Evolutionary conservation across 2,113 vertebrate species (phyloP).

Genomic region (Silurus glanis): DNA sequence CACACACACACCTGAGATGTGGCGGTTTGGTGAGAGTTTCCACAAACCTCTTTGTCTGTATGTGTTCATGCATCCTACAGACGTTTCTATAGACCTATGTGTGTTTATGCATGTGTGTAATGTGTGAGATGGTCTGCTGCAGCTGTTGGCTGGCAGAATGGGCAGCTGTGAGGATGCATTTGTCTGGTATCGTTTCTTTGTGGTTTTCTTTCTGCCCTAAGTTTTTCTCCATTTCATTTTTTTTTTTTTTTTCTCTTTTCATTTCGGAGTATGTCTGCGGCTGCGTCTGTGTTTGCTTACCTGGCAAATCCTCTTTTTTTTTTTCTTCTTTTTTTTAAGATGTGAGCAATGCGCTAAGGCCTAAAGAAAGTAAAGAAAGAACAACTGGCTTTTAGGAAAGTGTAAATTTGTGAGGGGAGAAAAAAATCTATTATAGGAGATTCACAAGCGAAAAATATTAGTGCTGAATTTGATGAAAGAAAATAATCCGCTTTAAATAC

Average conservation of each 20-base stretch:
- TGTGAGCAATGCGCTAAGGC: not conserved
- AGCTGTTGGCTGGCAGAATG: slow-evolving; percentile 56
- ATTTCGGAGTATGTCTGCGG: not conserved
- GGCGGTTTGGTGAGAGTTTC: slow-evolving; percentile 61
- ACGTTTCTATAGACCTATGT: not conserved
- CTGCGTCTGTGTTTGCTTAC: slow-evolving; percentile 19
- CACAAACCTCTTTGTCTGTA: not conserved
- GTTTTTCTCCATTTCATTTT: slow-evolving; percentile 14
- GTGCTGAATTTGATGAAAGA: not conserved
- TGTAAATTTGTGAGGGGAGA: not conserved
- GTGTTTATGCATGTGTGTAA: slow-evolving; percentile 11
- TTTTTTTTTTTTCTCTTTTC: not conserved
- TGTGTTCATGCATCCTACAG: not conserved
- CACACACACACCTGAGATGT: slow-evolving; percentile 37
- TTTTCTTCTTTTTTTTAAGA: slow-evolving; percentile 35
- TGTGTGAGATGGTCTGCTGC: slow-evolving; percentile 53
- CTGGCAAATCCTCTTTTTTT: slow-evolving; percentile 44
- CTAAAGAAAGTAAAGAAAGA: not conserved
- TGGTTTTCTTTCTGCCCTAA: not conserved
- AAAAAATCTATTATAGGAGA: not conserved
- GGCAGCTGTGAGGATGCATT: slow-evolving; percentile 38
- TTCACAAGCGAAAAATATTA: not conserved
- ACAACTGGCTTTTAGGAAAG: not conserved
- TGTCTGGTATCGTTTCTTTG: slow-evolving; percentile 14
- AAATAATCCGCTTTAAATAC: not conserved